These are phyloP conservation scores for Chascanopsetta lugubris DNA, from an alignment of 2,113 vertebrate species.

Conservation along the genomic window DNA sequence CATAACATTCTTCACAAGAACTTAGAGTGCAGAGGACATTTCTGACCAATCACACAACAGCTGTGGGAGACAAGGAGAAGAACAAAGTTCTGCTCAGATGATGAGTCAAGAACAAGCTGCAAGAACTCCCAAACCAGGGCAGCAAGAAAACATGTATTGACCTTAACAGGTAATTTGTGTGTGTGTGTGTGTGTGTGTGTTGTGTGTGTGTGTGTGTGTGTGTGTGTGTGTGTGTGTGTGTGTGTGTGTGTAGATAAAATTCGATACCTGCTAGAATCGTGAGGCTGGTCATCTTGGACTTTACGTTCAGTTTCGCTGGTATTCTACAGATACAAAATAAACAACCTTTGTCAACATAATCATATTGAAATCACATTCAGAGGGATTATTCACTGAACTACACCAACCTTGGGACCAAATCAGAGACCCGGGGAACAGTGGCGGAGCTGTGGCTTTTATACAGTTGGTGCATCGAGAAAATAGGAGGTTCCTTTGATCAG, in stretches of 20 bases:
- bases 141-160: too few relatives aligned
- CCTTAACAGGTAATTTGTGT: too few relatives aligned
- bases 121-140: too few relatives aligned
- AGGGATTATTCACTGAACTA: background rate
- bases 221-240: too few relatives aligned
- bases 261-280: conserved; percentile 71
- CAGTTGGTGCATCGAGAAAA: background rate
- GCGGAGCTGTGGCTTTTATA: conserved; percentile 54
- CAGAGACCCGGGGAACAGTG: conserved; percentile 9
- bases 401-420: conserved; percentile 43
- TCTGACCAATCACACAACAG: too few relatives aligned
- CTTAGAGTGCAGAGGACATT: too few relatives aligned
- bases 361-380: background rate
- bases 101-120: too few relatives aligned
- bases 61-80: too few relatives aligned
- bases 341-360: background rate
- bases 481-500: conserved; percentile 11
- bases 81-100: too few relatives aligned
- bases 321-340: too few relatives aligned
- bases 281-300: conserved; percentile 65
- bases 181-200: background rate
- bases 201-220: too few relatives aligned
- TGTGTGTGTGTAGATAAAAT: background rate
- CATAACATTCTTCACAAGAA: too few relatives aligned
- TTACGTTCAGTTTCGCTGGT: background rate